A percentile compares a stretch with the other conserved stretches of the same genome.
Evolutionary conservation across 2,113 vertebrate genomes (phyloP).

Genomic region (Tor tambroides): DNA sequence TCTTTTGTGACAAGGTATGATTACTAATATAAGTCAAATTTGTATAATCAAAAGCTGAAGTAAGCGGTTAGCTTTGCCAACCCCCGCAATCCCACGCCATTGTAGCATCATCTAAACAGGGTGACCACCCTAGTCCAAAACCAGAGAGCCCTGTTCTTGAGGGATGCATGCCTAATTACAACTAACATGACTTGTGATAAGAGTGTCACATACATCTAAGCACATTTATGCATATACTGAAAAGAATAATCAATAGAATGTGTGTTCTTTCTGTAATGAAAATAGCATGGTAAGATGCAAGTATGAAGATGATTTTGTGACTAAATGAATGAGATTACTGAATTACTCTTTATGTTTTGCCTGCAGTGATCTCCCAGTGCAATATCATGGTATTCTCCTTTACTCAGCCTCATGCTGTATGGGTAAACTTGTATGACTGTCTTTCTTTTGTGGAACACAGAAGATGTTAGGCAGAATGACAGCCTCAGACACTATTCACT

Average conservation of each 20-base stretch:
- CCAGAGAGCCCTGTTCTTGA: slow-evolving; percentile 22
- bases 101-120: slow-evolving; percentile 64
- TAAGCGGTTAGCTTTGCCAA: slow-evolving; percentile 65
- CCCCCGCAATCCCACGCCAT: slow-evolving; percentile 27
- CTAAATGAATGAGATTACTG: neutral
- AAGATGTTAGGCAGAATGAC: neutral
- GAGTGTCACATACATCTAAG: neutral
- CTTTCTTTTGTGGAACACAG: neutral
- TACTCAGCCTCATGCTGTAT: neutral
- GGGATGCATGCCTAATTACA: neutral
- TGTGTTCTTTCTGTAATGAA: neutral
- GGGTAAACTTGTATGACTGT: neutral
- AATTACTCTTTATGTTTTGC: neutral
- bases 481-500: neutral
- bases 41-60: slow-evolving; percentile 75
- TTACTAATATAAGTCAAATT: slow-evolving; percentile 75
- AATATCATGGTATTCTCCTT: neutral
- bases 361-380: neutral
- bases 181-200: neutral
- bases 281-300: neutral
- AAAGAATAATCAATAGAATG: neutral
- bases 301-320: neutral
- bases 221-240: neutral
- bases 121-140: slow-evolving; percentile 50
- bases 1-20: slow-evolving; percentile 71